These are phyloP conservation scores for Hydrophis major DNA, from an alignment of 2,797 vertebrate species.

Conservation along the genomic window DNA sequence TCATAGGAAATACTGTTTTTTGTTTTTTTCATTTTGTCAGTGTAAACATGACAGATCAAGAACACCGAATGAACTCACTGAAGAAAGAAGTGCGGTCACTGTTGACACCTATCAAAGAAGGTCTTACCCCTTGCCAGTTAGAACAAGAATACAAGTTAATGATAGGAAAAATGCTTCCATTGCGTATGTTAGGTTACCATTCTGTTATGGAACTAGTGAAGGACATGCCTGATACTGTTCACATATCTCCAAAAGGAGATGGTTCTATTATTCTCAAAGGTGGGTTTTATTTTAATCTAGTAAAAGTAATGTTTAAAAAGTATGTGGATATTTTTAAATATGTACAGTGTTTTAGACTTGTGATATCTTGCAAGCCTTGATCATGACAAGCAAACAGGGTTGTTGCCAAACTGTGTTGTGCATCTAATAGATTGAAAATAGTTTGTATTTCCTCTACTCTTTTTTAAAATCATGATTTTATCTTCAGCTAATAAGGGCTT, in stretches of 20 bases:
- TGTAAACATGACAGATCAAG: conserved; percentile 66
- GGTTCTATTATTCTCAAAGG: conserved; percentile 77
- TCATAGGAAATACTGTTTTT: background rate
- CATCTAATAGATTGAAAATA: background rate
- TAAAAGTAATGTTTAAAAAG: background rate
- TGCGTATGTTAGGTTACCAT: conserved; percentile 78
- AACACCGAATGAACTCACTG: conserved; percentile 69
- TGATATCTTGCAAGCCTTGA: background rate
- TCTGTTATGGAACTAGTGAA: conserved; percentile 81
- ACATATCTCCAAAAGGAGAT: conserved; percentile 58
- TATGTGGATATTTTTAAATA: background rate
- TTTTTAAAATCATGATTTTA: background rate
- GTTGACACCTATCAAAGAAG: conserved; percentile 81
- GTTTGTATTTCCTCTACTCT: background rate
- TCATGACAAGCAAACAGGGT: background rate
- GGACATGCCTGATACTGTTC: conserved; percentile 86
- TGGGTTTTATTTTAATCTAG: conserved; percentile 42
- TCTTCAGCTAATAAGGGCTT: background rate
- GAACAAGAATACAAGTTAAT: conserved; percentile 78
- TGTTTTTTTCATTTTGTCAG: background rate
- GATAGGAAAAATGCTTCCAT: conserved; percentile 81
- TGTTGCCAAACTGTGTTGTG: background rate
- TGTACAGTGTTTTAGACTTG: background rate
- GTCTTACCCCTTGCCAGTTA: conserved; percentile 76
- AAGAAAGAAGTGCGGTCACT: conserved; percentile 87